Percentiles rank a stretch among this genome's conserved stretches.
Evolutionary conservation across 2,888 invertebrate genomes (phyloP).

Genomic region (Cremastinae sp.): DNA sequence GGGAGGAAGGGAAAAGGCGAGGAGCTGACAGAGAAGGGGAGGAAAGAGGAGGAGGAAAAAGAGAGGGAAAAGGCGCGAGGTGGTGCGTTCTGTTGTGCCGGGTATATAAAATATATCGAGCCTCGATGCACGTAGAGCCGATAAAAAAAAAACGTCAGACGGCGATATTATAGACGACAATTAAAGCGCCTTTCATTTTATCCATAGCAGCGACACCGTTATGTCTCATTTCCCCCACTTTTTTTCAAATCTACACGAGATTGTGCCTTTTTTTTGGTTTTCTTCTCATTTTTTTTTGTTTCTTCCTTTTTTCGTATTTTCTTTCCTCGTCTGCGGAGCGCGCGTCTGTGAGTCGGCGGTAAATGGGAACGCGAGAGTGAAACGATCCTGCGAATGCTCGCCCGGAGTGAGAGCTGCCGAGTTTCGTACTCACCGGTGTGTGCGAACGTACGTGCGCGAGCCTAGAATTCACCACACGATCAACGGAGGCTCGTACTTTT

Average conservation of each 20-base stretch:
- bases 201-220: constrained; percentile 77
- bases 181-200: constrained; percentile 79
- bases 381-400: constrained; percentile 71
- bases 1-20: constrained; percentile 5
- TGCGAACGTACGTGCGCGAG: constrained; percentile 37
- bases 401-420: constrained; percentile 37
- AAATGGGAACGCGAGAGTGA: constrained; percentile 79
- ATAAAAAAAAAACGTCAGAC: constrained; percentile 49
- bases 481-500: background rate
- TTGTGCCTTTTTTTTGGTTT: constrained; percentile 4
- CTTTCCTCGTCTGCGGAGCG: no score
- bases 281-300: background rate
- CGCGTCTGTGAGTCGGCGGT: constrained; percentile 60
- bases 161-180: constrained; percentile 76
- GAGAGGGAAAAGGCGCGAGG: constrained; percentile 9
- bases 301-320: no score
- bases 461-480: constrained; percentile 63
- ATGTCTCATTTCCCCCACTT: constrained; percentile 63
- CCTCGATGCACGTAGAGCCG: constrained; percentile 44
- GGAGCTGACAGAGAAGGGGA: constrained; percentile 3
- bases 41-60: background rate
- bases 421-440: constrained; percentile 25
- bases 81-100: constrained; percentile 60
- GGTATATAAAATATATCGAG: constrained; percentile 42
- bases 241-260: background rate